These are phyloP conservation scores for Andricus curvator DNA, from an alignment of 2,888 invertebrate genomes.

Conservation along the genomic window DNA sequence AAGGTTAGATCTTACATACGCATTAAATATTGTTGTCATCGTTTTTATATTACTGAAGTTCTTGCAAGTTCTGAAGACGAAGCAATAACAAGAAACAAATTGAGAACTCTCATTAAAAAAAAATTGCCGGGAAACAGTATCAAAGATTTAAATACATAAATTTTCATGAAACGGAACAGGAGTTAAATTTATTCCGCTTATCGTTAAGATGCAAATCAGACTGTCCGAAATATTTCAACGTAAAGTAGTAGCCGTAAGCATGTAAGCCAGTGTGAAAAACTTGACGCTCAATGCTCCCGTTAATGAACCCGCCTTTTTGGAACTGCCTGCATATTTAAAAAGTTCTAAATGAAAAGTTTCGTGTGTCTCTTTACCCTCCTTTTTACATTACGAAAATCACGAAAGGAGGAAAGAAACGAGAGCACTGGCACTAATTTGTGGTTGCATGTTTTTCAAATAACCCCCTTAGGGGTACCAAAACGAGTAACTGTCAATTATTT, in stretches of 20 bases:
- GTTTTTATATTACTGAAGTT: no score
- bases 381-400: neutral
- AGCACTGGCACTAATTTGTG: constrained; percentile 22
- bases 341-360: constrained; percentile 22
- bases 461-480: constrained; percentile 19
- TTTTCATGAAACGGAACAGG: constrained; percentile 32
- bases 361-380: neutral
- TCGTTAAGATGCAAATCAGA: constrained; percentile 24
- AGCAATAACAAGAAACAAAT: neutral
- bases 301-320: neutral
- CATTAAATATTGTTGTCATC: no score
- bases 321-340: constrained; percentile 4
- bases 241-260: constrained; percentile 23
- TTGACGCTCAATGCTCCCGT: constrained; percentile 10
- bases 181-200: constrained; percentile 29
- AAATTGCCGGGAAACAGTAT: neutral
- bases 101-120: neutral
- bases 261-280: constrained; percentile 13
- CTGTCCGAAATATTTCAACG: constrained; percentile 30
- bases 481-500: constrained; percentile 18
- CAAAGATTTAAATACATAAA: constrained; percentile 23
- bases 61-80: no score
- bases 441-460: constrained; percentile 13
- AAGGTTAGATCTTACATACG: no score
- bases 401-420: constrained; percentile 16